Evolutionary conservation across 2,113 vertebrate genomes (phyloP), one percentile per base, ranked within the genome.

Genomic region (Cinclus cinclus): DNA sequence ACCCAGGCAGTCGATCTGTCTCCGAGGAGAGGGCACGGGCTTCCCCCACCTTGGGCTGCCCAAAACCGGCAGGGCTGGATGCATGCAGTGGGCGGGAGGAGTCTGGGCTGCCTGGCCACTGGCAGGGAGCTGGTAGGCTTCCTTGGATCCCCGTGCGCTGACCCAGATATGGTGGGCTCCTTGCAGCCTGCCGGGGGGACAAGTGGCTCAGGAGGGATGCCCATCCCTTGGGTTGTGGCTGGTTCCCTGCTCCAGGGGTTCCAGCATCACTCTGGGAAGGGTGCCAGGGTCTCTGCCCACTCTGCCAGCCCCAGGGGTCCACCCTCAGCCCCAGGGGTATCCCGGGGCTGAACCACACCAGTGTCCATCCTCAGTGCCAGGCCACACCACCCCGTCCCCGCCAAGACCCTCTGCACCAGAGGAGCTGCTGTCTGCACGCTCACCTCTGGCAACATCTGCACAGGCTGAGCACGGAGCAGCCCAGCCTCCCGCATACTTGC

Each of bases 381-480:
- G 4, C 22, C 67, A 47, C 68, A 8, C 13, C 0, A 0, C 28
- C 33, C 52, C 18, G 1, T 33, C 49, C 53, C 46, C 59, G n/a
- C 68, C 50, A 6, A 37, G 44, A 39, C 41, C 67, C 41, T 55
- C 11, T 7, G 42, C 67, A 50, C 47, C 37, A 5, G 28, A 33
- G 39, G 49, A 63, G 28, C 44, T 47, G 90, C 71, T 59, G 11
- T 37, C 94, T 7, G 2, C 41, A 2, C 2, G 2, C 87, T 89
- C 80, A 94, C 80, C 93, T 83, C 86, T 88, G 89, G 82, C 92
- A 95, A 35, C 89, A 58, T 92, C 68, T 70, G 91, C 68, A 39
- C 46, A 23, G 83, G 41, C 10, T 15, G 67, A 53, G 33, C 62
- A 19, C 31, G 62, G 62, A 83, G 78, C 87, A 82, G 87, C 87